A percentile compares a stretch with the other conserved stretches of the same genome.
These are phyloP conservation scores for Salticus scenicus DNA, from an alignment of 2,888 invertebrate genomes.

Conservation along the genomic window DNA sequence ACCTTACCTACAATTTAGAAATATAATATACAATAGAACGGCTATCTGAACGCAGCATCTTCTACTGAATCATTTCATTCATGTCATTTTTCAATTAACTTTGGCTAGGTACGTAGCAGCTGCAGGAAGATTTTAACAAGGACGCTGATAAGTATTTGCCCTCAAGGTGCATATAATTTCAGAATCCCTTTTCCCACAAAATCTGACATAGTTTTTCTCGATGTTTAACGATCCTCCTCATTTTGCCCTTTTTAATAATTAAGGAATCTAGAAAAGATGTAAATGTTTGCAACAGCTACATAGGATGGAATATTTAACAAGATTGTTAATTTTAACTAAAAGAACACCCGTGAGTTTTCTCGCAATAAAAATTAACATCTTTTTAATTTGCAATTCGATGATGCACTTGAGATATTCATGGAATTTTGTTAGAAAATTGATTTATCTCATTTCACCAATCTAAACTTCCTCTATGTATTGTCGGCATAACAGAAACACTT, in stretches of 20 bases:
- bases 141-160: neutral
- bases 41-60: too few species aligned
- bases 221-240: too few species aligned
- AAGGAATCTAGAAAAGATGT: too few species aligned
- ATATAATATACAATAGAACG: too few species aligned
- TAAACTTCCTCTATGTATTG: neutral
- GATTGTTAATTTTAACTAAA: neutral
- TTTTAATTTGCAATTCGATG: neutral
- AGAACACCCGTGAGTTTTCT: neutral
- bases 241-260: too few species aligned
- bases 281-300: too few species aligned
- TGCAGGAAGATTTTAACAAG: slow-evolving; percentile 14
- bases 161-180: too few species aligned
- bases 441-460: neutral
- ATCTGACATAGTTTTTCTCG: too few species aligned
- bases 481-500: neutral
- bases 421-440: neutral
- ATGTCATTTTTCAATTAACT: neutral
- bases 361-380: neutral
- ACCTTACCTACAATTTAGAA: too few species aligned
- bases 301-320: neutral
- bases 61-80: neutral
- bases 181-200: neutral
- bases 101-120: neutral
- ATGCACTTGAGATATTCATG: neutral